These are phyloP conservation scores for Chelon auratus DNA, from an alignment of 2,797 vertebrate species.

Conservation along the genomic window DNA sequence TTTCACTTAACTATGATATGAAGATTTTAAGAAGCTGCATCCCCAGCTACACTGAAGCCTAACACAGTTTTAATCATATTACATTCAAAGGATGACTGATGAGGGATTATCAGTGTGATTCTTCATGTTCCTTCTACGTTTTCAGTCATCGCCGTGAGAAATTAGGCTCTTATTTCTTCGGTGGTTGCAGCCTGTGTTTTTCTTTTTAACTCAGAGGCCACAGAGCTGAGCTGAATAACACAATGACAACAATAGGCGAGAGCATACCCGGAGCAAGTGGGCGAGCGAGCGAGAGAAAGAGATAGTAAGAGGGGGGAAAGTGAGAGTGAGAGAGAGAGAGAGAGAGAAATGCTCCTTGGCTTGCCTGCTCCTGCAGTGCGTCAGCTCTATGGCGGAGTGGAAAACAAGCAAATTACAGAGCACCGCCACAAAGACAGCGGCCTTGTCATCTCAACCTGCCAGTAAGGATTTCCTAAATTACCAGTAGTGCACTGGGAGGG, in stretches of 20 bases:
- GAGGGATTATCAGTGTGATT: background rate
- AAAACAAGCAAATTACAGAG: constrained; percentile 88
- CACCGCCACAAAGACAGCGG: constrained; percentile 82
- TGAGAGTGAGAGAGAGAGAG: constrained; percentile 45
- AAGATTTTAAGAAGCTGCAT: background rate
- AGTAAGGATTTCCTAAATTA: constrained; percentile 88
- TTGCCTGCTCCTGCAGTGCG: constrained; percentile 76
- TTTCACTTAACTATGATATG: background rate
- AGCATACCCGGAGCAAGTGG: constrained; percentile 23
- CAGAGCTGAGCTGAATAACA: constrained; percentile 64
- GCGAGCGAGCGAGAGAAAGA: constrained; percentile 47
- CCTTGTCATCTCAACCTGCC: constrained; percentile 86
- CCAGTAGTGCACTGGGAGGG: constrained; percentile 77
- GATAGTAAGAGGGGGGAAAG: constrained; percentile 46
- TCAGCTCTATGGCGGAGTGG: constrained; percentile 82
- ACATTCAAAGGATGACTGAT: background rate
- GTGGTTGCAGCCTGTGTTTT: constrained; percentile 52
- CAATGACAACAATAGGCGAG: constrained; percentile 75
- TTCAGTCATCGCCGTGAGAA: constrained; percentile 9
- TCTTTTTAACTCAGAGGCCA: constrained; percentile 77
- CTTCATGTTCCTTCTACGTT: background rate
- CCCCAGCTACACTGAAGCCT: background rate
- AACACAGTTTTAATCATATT: background rate
- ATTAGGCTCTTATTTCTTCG: constrained; percentile 49
- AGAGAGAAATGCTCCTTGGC: constrained; percentile 56